Conservation (phyloP, 2,797 vertebrate genomes). For the Lemur catta region DNA sequence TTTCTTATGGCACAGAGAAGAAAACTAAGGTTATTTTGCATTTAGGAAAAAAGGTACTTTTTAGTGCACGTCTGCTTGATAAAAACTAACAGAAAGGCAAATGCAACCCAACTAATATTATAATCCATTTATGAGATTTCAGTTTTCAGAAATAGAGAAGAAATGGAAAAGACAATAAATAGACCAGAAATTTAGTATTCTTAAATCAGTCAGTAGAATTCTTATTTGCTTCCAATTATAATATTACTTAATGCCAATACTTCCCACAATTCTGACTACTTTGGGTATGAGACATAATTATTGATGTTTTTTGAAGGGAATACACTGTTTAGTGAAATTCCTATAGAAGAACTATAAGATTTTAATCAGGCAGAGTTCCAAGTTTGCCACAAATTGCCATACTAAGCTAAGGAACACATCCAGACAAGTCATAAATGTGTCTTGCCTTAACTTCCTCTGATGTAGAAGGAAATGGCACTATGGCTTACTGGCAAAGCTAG, state of each 20-base stretch:
- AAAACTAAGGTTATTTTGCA: not conserved
- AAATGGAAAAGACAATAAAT: not conserved
- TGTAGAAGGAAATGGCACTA: not conserved
- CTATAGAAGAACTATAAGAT: not conserved
- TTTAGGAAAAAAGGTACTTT: not conserved
- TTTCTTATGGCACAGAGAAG: not conserved
- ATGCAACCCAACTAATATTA: not conserved
- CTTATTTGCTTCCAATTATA: not conserved
- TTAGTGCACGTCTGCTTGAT: not conserved
- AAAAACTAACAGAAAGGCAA: not conserved
- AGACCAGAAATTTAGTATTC: not conserved
- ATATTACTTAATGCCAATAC: not conserved
- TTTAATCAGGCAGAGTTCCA: not conserved
- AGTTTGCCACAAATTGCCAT: not conserved
- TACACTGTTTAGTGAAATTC: not conserved
- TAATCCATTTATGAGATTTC: not conserved
- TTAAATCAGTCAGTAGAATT: not conserved
- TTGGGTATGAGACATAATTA: not conserved
- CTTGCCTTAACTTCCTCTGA: not conserved
- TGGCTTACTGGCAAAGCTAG: not conserved
- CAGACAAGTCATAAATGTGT: not conserved
- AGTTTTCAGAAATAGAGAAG: not conserved
- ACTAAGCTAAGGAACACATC: not conserved
- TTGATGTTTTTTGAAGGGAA: not conserved
- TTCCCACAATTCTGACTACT: not conserved